Conservation (phyloP, 1,140 invertebrate species). For the Alviniconcha marisindica region DNA sequence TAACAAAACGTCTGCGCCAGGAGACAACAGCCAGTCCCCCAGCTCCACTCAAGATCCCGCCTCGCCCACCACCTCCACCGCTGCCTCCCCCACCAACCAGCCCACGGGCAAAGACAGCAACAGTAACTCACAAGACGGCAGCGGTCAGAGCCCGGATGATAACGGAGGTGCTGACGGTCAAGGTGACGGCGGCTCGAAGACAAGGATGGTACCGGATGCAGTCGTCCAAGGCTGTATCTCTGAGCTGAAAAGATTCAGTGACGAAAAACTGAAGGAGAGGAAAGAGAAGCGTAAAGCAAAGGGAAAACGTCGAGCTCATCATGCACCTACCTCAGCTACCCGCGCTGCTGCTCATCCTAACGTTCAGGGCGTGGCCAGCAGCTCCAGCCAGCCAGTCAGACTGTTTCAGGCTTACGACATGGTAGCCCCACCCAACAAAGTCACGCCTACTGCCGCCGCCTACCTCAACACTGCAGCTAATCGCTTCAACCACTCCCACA, state of each 20-base stretch:
- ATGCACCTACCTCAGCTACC: background rate
- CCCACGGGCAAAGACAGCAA: background rate
- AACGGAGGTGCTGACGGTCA: background rate
- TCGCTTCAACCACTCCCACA: slow-evolving; percentile 61
- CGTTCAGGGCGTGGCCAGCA: background rate
- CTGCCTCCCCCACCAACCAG: background rate
- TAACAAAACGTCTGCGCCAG: slow-evolving; percentile 35
- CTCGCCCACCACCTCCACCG: background rate
- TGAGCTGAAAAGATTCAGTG: slow-evolving; percentile 66
- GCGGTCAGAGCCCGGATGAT: background rate
- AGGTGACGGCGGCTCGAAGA: background rate
- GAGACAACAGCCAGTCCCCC: background rate
- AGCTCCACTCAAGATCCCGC: background rate
- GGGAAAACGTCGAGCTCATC: slow-evolving; percentile 34
- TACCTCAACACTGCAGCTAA: slow-evolving; percentile 54
- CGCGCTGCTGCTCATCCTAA: background rate
- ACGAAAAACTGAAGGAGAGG: slow-evolving; percentile 62
- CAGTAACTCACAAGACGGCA: background rate
- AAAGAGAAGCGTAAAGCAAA: slow-evolving; percentile 60
- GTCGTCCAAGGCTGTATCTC: slow-evolving; percentile 68
- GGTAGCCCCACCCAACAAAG: slow-evolving; percentile 70
- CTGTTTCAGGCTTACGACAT: slow-evolving; percentile 64
- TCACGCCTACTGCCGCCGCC: slow-evolving; percentile 61
- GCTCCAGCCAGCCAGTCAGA: slow-evolving; percentile 6
- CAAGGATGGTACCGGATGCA: slow-evolving; percentile 60